Percentiles rank a stretch among this genome's conserved stretches.
These are phyloP conservation scores for Hemaris fuciformis DNA, from an alignment of 2,888 invertebrate genomes.

Conservation along the genomic window DNA sequence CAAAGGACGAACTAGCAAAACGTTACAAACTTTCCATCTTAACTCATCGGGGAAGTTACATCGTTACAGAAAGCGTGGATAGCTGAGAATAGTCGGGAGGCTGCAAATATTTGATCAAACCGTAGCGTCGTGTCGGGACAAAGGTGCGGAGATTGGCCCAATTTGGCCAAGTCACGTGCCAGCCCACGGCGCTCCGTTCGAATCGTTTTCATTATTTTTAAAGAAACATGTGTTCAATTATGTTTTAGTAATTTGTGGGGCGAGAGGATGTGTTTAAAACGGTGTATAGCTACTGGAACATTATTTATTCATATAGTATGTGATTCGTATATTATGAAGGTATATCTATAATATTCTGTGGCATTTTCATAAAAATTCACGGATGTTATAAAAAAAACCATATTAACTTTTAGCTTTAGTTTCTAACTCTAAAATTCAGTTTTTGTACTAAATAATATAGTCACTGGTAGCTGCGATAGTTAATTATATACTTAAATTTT, in stretches of 20 bases:
- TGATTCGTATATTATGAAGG: neutral
- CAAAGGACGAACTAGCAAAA: slow-evolving; percentile 1
- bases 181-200: slow-evolving; percentile 25
- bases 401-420: no score
- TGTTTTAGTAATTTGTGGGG: neutral
- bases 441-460: no score
- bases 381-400: no score
- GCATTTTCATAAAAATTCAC: no score
- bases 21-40: slow-evolving; percentile 24
- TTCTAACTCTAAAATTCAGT: no score
- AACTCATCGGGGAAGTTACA: slow-evolving; percentile 23
- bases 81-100: slow-evolving; percentile 31
- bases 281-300: neutral
- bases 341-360: no score
- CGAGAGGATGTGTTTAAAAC: neutral
- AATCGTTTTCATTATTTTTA: slow-evolving; percentile 18
- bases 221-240: slow-evolving; percentile 2
- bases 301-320: neutral
- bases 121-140: slow-evolving; percentile 24
- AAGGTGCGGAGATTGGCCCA: slow-evolving; percentile 65
- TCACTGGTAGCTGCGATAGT: no score
- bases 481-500: no score
- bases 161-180: slow-evolving; percentile 61
- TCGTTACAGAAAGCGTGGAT: slow-evolving; percentile 31
- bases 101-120: slow-evolving; percentile 62